These are phyloP conservation scores for Meleagris gallopavo DNA, from an alignment of 2,113 vertebrate species.

Conservation along the genomic window DNA sequence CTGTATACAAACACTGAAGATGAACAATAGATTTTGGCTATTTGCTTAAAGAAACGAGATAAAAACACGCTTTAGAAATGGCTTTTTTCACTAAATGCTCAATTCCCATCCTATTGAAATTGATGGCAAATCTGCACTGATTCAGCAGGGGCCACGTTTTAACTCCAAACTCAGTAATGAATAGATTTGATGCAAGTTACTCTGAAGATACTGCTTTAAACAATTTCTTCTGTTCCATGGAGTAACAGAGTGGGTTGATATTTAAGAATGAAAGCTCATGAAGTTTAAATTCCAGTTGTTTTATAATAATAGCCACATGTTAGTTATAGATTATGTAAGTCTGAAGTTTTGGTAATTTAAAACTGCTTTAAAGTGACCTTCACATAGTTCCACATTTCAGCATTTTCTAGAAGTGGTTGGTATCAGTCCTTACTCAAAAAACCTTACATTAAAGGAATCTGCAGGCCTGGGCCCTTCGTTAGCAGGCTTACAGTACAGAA, in stretches of 20 bases:
- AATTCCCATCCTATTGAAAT: not conserved
- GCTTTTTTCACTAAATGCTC: not conserved
- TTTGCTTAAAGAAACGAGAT: not conserved
- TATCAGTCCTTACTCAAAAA: not conserved
- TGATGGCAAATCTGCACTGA: not conserved
- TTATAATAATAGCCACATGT: conserved; percentile 62
- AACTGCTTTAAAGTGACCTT: conserved; percentile 65
- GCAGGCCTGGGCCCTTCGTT: not conserved
- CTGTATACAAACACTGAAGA: not conserved
- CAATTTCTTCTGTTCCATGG: conserved; percentile 34
- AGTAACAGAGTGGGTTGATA: conserved; percentile 52
- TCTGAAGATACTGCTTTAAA: conserved; percentile 52
- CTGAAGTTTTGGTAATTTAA: conserved; percentile 68
- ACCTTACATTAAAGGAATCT: not conserved
- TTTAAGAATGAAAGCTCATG: conserved; percentile 65
- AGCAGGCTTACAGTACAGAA: not conserved
- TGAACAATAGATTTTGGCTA: not conserved
- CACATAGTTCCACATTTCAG: conserved; percentile 66
- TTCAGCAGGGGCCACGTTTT: not conserved
- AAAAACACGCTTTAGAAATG: not conserved
- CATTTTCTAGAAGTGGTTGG: conserved; percentile 43
- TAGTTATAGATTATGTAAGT: conserved; percentile 39
- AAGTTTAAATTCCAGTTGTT: conserved; percentile 57
- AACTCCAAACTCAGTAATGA: not conserved
- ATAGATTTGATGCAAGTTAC: conserved; percentile 15